Evolutionary conservation across 1,140 invertebrate genomes (phyloP), one percentile per base, ranked within the genome.

Genomic region (Atopsyche davidsoni): DNA sequence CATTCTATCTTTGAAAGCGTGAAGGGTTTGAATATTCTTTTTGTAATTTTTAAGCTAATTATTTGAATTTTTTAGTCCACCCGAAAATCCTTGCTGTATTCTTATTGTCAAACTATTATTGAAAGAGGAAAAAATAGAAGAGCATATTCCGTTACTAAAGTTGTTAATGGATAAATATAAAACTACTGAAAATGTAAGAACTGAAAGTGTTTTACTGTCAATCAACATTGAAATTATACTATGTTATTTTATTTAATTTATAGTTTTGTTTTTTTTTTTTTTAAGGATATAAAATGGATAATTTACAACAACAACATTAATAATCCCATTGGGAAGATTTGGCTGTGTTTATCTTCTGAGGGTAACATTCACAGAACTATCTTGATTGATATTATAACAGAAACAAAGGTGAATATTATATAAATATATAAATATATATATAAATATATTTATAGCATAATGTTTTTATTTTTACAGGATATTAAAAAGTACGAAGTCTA

Each of bases 111-210:
- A 51, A 34, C 47, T 58, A 19, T 47, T 58, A 19, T 19, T 51
- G 19, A 38, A 51, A 39, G 38, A 42, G 13, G 22, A 54, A 14
- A 47, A 54, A 9, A 32, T 48, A n/a, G 51, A 58, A 32, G 56
- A 58, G n/a, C 51, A 58, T 25, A 43, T 58, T 36, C 51, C 56
- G 7, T 35, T 58, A 17, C 36, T 58, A n/a, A 53, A 54, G 16
- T 23, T 58, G 7, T 46, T 58, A 18, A 23, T 58, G 40, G 47
- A 45, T 16, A 58, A 58, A 47, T 44, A 58, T 28, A 18, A 31
- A 7, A 51, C 53, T 35, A 14, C 32, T 21, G 47, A 53, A 31
- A 24, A 51, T 14, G 56, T 58, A 58, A 35, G 41, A 28, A n/a
- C 14, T 21, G 16, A 40, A 18, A 40, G 9, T 41, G 3, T 41